Evolutionary conservation across 2,888 invertebrate species (phyloP), one percentile per base, ranked within the genome.

Genomic region (Mystacides longicornis): DNA sequence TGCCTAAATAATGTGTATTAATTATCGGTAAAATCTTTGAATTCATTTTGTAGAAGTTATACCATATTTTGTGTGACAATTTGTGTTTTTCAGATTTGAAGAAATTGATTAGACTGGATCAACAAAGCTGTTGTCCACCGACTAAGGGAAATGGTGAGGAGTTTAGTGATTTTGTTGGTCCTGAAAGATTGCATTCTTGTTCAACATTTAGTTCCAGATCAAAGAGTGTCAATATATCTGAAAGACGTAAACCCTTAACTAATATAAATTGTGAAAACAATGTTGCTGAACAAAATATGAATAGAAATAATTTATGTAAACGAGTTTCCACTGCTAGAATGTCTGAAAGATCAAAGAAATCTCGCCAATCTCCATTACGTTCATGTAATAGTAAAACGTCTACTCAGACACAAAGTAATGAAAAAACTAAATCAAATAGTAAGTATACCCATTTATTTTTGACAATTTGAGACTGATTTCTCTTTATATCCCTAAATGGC

Each of bases 91-190:
- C 67, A 86, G 86, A 86, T 72, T 71, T 87, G 51, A 86, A 86
- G 66, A 80, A 79, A 62, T 67, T 83, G 5, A 82, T 86, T 23
- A 85, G 83, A 65, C 80, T 83, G 66, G 83, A 83, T 58, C 66
- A 75, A 11, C 71, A 78, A 63, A 70, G 69, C 31, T 69, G 69
- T 59, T 68, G 69, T 58, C 68, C 70, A 60, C 68, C 59, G 2
- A 27, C 51, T 11, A 59, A 60, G 58, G 63, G 58, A 65, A 63
- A 64, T 66, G 62, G 68, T 63, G 64, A 19, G 23, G 42, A 64
- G 3, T 64, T 62, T 46, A 56, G 56, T 43, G 67, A 49, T 33
- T 23, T 60, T 3, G 64, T 64, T 52, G 74, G 75, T 1, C 69
- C 70, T 9, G 76, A 77, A 60, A 68, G 77, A 60, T 64, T 77